Conservation (phyloP, 2,888 invertebrate genomes). For the Pyrrhosoma nymphula region DNA sequence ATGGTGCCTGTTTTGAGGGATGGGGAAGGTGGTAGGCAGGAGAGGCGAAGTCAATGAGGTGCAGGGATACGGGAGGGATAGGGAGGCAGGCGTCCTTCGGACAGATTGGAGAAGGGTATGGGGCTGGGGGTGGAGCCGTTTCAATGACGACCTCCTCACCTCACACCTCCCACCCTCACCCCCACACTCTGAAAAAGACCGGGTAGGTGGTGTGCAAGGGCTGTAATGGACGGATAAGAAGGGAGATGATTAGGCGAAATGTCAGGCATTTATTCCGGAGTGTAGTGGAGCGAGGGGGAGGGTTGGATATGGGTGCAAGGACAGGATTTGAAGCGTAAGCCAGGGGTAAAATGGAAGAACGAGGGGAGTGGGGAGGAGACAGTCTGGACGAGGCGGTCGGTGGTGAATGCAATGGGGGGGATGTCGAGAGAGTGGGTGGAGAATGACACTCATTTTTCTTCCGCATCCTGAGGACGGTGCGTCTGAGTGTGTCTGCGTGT, state of each 20-base stretch:
- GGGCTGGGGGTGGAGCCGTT: background rate
- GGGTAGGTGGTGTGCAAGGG: background rate
- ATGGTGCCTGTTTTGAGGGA: background rate
- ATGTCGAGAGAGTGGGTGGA: background rate
- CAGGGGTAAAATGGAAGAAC: background rate
- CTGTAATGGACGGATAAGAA: slow-evolving; percentile 65
- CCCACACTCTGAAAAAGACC: background rate
- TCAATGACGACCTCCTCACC: background rate
- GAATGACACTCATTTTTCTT: slow-evolving; percentile 61
- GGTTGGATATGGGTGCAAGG: background rate
- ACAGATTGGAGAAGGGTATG: background rate
- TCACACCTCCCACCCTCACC: background rate
- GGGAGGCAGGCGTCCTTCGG: background rate
- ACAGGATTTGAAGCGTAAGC: background rate
- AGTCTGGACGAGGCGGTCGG: background rate
- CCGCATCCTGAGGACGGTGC: slow-evolving; percentile 10
- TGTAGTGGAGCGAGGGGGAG: background rate
- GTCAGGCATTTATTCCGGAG: slow-evolving; percentile 31
- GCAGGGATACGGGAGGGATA: background rate
- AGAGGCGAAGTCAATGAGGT: slow-evolving; percentile 1
- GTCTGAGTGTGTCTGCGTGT: background rate
- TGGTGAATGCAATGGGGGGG: background rate
- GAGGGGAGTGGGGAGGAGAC: background rate
- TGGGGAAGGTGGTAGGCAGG: background rate
- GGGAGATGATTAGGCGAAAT: slow-evolving; percentile 63